Conservation (phyloP, 1,140 invertebrate genomes). For the Drosophila takahashii region DNA sequence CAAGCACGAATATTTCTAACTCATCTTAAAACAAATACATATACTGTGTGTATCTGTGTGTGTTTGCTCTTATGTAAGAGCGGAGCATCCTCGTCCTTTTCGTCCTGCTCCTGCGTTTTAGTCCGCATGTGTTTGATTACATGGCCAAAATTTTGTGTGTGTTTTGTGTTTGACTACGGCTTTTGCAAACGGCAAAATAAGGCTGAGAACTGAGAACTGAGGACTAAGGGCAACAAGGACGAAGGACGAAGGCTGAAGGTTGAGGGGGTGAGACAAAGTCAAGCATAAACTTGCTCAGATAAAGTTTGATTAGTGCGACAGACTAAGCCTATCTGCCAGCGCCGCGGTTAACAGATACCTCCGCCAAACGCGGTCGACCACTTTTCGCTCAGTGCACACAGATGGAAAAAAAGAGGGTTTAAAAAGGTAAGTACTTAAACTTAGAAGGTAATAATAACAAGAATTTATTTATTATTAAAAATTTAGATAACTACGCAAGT, state of each 20-base stretch:
- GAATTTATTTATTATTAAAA: no score
- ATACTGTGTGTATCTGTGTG: background rate
- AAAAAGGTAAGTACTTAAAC: no score
- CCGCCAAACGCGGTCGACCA: background rate
- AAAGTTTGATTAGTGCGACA: slow-evolving; percentile 57
- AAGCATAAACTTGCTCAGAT: slow-evolving; percentile 42
- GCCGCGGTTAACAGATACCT: slow-evolving; percentile 5
- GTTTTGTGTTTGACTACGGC: slow-evolving; percentile 41
- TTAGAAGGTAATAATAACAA: no score
- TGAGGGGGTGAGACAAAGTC: slow-evolving; percentile 14
- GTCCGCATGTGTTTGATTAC: slow-evolving; percentile 59
- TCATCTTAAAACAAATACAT: slow-evolving; percentile 71
- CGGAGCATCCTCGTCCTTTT: slow-evolving; percentile 7
- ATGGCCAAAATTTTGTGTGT: slow-evolving; percentile 40
- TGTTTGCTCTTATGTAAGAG: slow-evolving; percentile 23
- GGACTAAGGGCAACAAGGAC: slow-evolving; percentile 4
- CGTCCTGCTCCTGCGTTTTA: slow-evolving; percentile 11
- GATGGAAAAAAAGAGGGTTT: background rate
- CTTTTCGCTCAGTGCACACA: slow-evolving; percentile 44
- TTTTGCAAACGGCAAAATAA: slow-evolving; percentile 9
- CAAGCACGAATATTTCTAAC: slow-evolving; percentile 78
- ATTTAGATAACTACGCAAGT: no score
- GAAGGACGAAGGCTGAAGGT: background rate
- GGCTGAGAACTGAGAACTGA: background rate
- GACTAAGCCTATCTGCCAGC: slow-evolving; percentile 31